A percentile compares a stretch with the other conserved stretches of the same genome.
Conservation (phyloP, 2,888 invertebrate genomes). For the Hartigia nigra region DNA sequence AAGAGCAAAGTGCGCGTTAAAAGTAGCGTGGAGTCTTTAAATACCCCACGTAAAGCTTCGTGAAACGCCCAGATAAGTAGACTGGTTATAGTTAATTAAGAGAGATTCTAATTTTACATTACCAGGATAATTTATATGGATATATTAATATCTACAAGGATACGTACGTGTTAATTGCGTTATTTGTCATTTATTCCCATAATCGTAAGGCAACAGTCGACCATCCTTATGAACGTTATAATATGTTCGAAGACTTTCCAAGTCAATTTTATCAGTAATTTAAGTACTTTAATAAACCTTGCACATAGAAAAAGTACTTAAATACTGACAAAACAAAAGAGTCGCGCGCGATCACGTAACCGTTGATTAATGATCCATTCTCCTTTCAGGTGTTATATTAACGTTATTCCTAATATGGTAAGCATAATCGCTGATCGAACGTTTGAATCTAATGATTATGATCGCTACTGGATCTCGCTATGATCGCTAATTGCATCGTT, state of each 20-base stretch:
- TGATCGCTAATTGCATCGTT: background rate
- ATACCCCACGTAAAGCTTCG: background rate
- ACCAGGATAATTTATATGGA: background rate
- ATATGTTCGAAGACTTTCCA: background rate
- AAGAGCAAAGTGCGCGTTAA: too few relatives aligned
- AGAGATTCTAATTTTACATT: background rate
- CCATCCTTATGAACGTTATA: background rate
- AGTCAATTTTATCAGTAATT: background rate
- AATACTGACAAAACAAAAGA: background rate
- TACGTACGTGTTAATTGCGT: background rate
- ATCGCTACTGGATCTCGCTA: background rate
- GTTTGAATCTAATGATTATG: background rate
- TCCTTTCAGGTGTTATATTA: background rate
- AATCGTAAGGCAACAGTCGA: background rate
- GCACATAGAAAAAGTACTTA: background rate
- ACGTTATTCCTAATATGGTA: background rate
- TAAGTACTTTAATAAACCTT: background rate
- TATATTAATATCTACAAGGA: background rate
- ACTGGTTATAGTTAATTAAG: background rate
- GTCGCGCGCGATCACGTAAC: background rate
- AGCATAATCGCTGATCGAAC: background rate
- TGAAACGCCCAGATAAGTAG: background rate
- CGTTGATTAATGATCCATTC: background rate
- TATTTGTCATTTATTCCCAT: background rate
- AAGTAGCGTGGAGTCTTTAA: background rate